Base-by-base conservation (phyloP, 2,797 vertebrate species). In the Pantherophis alleghaniensis region DNA sequence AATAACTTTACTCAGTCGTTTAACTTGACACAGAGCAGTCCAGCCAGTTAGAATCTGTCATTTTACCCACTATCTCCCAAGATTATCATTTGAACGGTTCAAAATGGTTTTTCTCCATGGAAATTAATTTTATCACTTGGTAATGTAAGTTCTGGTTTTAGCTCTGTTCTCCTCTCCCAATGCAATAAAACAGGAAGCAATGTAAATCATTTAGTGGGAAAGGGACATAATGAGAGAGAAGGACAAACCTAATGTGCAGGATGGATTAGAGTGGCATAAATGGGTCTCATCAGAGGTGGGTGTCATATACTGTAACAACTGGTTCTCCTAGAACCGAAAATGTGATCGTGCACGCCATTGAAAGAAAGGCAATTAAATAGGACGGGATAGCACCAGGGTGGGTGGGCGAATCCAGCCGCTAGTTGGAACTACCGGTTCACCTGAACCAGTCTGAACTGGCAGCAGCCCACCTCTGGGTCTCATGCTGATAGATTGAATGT, bases 401-500 rank as follows among this genome's bases (percentile, higher is more conserved):
- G 47, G 47, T 51, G 47, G 47, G 47, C 47, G 47, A 51, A 7
- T 5, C 47, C 47, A 51, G 47, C 47, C 6, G 47, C 47, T 51
- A 5, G 47, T 51, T 1, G 47, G 47, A 51, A 51, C 47, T 51
- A 51, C 47, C 6, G 47, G 47, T 51, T 51, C 47, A 51, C 6
- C 47, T 51, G 47, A 51, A 51, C 6, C 6, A 5, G 47, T 51
- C 47, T 5, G 47, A 51, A 51, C 47, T 51, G 47, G 47, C 6
- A 51, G 47, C 47, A 51, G 47, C 6, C 47, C 6, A 51, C 47
- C 47, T 51, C 47, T 51, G 47, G 6, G 6, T 51, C 95, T 61
- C 96, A 89, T 97, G 95, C 94, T 97, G 96, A 96, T 95, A 97
- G 95, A 97, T 97, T 97, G 97, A 97, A 95, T 95, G 94, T 95